Evolutionary conservation across 2,888 invertebrate species (phyloP).

Genomic region (Diloba caeruleocephala): DNA sequence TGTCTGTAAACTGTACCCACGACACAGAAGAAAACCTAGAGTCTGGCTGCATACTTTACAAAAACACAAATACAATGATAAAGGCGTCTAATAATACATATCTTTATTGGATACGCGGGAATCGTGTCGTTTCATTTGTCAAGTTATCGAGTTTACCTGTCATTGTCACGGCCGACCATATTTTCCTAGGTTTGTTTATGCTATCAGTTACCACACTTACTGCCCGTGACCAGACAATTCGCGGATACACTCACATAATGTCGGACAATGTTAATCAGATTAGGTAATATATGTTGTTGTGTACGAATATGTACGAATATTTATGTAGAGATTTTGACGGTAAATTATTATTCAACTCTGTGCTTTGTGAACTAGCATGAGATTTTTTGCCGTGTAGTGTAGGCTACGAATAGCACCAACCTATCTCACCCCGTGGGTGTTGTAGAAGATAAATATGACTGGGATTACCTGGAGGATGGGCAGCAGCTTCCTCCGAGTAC

Average conservation of each 20-base stretch:
- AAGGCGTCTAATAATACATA: no score
- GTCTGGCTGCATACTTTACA: no score
- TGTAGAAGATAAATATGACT: no score
- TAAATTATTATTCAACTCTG: not conserved
- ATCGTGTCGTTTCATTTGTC: slow-evolving; percentile 59
- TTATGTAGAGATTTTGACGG: not conserved
- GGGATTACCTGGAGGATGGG: no score
- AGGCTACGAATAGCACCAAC: no score
- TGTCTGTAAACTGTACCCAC: no score
- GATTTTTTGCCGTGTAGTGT: no score
- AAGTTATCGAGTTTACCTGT: slow-evolving; percentile 61
- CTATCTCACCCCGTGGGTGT: no score
- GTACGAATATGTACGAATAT: not conserved
- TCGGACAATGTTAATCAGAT: slow-evolving; percentile 46
- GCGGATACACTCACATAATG: slow-evolving; percentile 30
- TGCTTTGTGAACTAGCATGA: no score
- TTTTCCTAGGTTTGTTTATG: slow-evolving; percentile 46
- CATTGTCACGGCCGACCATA: slow-evolving; percentile 72
- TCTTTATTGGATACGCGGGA: slow-evolving; percentile 33
- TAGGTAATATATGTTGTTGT: slow-evolving; percentile 12
- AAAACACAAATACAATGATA: no score
- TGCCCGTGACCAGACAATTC: slow-evolving; percentile 32
- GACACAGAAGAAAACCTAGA: no score
- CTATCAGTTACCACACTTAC: slow-evolving; percentile 36
- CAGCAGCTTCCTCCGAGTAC: no score